A percentile compares a stretch with the other conserved stretches of the same genome.
These are phyloP conservation scores for Drosophila mettleri DNA, from an alignment of 2,888 invertebrate species.

Conservation along the genomic window DNA sequence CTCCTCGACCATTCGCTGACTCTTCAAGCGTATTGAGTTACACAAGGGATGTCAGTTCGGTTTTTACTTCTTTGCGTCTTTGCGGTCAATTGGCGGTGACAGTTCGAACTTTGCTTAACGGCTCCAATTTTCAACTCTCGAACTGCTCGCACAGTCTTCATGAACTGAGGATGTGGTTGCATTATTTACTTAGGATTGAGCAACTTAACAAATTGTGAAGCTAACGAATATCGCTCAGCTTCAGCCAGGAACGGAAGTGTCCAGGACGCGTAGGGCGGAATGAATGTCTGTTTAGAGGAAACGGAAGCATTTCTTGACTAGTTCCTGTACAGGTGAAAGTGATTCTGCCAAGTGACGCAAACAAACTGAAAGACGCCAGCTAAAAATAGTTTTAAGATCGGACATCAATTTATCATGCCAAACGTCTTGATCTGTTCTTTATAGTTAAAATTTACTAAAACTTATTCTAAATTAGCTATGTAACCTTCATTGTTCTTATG, in stretches of 20 bases:
- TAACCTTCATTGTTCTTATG: too few relatives aligned
- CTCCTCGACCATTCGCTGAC: slow-evolving; percentile 56
- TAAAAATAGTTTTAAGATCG: background rate
- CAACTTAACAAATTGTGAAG: slow-evolving; percentile 32
- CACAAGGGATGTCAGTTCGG: slow-evolving; percentile 49
- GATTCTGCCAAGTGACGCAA: background rate
- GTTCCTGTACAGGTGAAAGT: slow-evolving; percentile 48
- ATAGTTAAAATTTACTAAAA: background rate
- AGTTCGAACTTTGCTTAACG: slow-evolving; percentile 72
- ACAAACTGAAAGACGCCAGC: background rate
- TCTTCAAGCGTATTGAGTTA: slow-evolving; percentile 70
- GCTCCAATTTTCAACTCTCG: slow-evolving; percentile 30
- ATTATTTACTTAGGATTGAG: slow-evolving; percentile 63
- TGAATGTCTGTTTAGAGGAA: slow-evolving; percentile 41
- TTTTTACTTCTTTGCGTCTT: slow-evolving; percentile 48
- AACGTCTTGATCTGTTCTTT: background rate
- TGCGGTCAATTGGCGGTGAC: slow-evolving; percentile 69
- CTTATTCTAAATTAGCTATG: too few relatives aligned
- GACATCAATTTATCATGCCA: background rate
- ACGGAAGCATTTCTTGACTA: slow-evolving; percentile 47
- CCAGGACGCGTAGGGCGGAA: slow-evolving; percentile 3
- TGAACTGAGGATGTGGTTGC: slow-evolving; percentile 68
- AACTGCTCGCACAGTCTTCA: slow-evolving; percentile 21
- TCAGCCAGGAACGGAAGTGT: slow-evolving; percentile 3
- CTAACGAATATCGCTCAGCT: slow-evolving; percentile 11